A percentile compares a stretch with the other conserved stretches of the same genome.
phyloP scores from a whole-genome alignment of 2,888 invertebrate genomes.

The Entomobrya proxima region DNA sequence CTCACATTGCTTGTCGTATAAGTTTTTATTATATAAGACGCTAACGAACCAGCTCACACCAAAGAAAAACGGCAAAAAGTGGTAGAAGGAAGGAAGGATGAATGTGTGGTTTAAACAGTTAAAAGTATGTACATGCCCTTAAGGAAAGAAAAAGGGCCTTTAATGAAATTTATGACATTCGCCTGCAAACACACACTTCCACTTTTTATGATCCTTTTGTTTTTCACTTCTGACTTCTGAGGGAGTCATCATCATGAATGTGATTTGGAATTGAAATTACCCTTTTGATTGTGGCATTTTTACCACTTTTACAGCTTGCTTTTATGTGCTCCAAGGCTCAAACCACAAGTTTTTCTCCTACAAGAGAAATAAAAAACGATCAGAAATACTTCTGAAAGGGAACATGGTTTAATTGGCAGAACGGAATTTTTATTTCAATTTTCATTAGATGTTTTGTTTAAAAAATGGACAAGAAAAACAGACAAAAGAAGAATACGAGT shows the following conservation, averaged over 20 bases:
- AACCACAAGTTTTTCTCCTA: no score
- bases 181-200: slow-evolving; percentile 27
- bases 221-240: neutral
- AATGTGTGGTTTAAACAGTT: neutral
- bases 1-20: neutral
- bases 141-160: slow-evolving; percentile 46
- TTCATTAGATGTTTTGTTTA: slow-evolving; percentile 16
- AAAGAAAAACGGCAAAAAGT: neutral
- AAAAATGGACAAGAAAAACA: slow-evolving; percentile 3
- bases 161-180: slow-evolving; percentile 65
- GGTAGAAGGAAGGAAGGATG: neutral
- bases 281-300: slow-evolving; percentile 52
- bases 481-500: no score
- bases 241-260: slow-evolving; percentile 15
- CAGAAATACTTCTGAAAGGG: slow-evolving; percentile 35
- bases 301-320: slow-evolving; percentile 10
- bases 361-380: neutral
- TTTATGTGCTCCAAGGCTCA: neutral
- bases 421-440: slow-evolving; percentile 63
- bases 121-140: slow-evolving; percentile 39
- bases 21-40: neutral
- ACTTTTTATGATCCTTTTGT: slow-evolving; percentile 41
- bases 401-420: slow-evolving; percentile 57
- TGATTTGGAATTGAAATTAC: slow-evolving; percentile 51
- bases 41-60: slow-evolving; percentile 65